These are phyloP conservation scores for Oreochromis aureus DNA, from an alignment of 2,113 vertebrate genomes.

Conservation along the genomic window DNA sequence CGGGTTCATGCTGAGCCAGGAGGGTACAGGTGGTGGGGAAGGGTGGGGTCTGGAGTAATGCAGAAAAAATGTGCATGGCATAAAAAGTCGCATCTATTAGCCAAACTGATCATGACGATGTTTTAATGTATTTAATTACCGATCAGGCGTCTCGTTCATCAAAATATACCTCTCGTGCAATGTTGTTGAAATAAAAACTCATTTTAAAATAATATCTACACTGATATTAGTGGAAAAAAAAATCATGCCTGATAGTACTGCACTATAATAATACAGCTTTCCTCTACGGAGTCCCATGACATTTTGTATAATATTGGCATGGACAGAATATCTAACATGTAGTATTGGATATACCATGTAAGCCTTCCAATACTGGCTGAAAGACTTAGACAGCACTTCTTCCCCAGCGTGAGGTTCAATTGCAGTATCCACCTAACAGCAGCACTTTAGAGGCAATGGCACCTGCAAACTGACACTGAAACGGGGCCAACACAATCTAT, in stretches of 20 bases:
- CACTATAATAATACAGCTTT: neutral
- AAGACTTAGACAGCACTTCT: neutral
- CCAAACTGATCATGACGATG: neutral
- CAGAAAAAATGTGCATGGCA: neutral
- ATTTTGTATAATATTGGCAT: neutral
- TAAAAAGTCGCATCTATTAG: constrained; percentile 17
- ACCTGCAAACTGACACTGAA: neutral
- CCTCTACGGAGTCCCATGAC: neutral
- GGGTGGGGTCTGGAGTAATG: neutral
- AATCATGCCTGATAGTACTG: neutral
- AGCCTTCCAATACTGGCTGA: neutral
- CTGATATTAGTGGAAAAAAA: neutral
- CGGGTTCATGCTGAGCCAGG: neutral
- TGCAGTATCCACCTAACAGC: neutral
- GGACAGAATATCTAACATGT: neutral
- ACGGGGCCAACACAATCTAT: neutral
- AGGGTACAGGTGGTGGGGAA: neutral
- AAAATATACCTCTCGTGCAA: neutral
- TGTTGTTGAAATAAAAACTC: neutral
- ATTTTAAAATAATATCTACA: neutral
- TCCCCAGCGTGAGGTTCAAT: neutral
- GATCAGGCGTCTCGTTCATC: neutral
- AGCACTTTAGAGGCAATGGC: neutral
- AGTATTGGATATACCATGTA: neutral
- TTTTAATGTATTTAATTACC: neutral